A percentile compares a stretch with the other conserved stretches of the same genome.
phyloP scores from a whole-genome alignment of 2,888 invertebrate species.

The Orchesella flavescens region DNA sequence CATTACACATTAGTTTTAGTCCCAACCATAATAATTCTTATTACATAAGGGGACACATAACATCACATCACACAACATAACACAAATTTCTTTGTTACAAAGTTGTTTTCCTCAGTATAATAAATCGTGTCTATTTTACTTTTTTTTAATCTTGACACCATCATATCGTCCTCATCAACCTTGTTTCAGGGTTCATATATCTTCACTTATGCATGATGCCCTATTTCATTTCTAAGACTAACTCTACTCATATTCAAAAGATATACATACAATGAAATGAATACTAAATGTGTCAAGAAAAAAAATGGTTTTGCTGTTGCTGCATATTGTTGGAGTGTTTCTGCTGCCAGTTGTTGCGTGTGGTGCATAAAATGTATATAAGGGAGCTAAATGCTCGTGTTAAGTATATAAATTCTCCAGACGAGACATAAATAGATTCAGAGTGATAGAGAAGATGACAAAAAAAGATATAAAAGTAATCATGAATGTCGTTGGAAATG shows the following conservation, averaged over 20 bases:
- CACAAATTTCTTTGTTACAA: not conserved
- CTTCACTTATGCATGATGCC: slow-evolving; percentile 24
- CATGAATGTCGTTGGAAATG: no score
- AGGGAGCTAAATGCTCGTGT: no score
- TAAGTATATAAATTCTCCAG: no score
- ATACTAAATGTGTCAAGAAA: slow-evolving; percentile 6
- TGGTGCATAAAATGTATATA: not conserved
- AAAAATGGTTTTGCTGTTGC: not conserved
- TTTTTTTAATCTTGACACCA: slow-evolving; percentile 22
- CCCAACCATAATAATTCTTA: no score
- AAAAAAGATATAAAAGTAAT: no score
- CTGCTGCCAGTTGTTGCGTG: no score
- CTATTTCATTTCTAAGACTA: slow-evolving; percentile 27
- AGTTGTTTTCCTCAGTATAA: not conserved
- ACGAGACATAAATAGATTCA: no score
- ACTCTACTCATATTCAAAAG: no score
- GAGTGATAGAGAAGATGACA: no score
- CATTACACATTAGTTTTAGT: no score
- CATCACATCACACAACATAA: not conserved
- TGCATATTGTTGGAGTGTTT: not conserved
- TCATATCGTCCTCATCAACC: slow-evolving; percentile 35
- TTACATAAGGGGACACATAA: not conserved
- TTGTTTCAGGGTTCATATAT: slow-evolving; percentile 18
- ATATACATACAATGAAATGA: not conserved
- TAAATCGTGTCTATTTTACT: slow-evolving; percentile 36